Conservation (phyloP, 2,113 vertebrate genomes). For the Callionymus lyra region DNA sequence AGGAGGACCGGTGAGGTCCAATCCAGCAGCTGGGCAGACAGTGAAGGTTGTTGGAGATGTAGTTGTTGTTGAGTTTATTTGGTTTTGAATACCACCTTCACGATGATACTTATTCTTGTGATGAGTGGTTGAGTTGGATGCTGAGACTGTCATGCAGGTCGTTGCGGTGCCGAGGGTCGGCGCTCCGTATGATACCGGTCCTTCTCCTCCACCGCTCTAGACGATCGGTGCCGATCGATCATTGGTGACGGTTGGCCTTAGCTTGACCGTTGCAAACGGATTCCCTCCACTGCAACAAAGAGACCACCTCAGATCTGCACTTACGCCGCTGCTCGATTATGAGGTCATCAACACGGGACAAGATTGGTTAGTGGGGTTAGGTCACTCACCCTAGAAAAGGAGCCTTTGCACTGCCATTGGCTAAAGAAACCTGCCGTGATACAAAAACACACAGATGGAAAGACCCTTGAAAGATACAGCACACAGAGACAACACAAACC, state of each 20-base stretch:
- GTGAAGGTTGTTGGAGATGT: too few species aligned
- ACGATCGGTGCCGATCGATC: slow-evolving; percentile 87
- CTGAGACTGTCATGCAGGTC: too few species aligned
- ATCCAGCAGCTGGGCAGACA: too few species aligned
- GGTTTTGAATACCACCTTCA: too few species aligned
- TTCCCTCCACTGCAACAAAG: slow-evolving; percentile 79
- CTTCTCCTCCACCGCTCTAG: slow-evolving; percentile 33
- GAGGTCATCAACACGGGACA: not conserved
- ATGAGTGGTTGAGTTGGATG: too few species aligned
- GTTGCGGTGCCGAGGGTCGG: too few species aligned
- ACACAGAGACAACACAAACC: slow-evolving; percentile 5
- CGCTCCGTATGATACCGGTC: too few species aligned
- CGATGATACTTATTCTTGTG: too few species aligned
- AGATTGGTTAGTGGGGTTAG: slow-evolving; percentile 16
- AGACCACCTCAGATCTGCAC: not conserved
- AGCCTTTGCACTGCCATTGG: slow-evolving; percentile 77
- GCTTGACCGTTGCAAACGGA: slow-evolving; percentile 86
- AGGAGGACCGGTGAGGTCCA: too few species aligned
- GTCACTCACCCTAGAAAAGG: slow-evolving; percentile 82
- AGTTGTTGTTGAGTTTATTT: too few species aligned
- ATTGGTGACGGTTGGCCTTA: slow-evolving; percentile 89
- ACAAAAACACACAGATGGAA: slow-evolving; percentile 23
- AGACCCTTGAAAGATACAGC: slow-evolving; percentile 14
- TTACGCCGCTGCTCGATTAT: not conserved
- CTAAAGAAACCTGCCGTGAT: slow-evolving; percentile 70